These are phyloP conservation scores for Esox niger DNA, from an alignment of 2,113 vertebrate species.

Conservation along the genomic window DNA sequence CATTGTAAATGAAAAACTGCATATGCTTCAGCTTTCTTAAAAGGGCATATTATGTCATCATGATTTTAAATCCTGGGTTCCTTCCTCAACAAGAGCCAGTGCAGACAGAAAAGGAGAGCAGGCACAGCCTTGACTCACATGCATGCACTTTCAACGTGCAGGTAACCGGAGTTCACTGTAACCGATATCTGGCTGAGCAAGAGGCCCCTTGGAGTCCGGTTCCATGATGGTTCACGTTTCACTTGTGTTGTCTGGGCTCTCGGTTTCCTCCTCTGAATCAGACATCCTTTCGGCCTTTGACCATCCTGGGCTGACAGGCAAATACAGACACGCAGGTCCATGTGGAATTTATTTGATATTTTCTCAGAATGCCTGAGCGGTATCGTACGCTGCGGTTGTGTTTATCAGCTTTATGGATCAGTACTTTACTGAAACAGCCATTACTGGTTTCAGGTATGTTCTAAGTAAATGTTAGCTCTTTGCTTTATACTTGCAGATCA, in stretches of 20 bases:
- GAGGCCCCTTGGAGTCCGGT: slow-evolving; percentile 51
- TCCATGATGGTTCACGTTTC: slow-evolving; percentile 61
- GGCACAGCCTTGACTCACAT: background rate
- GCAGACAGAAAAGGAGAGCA: no score
- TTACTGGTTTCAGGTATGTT: slow-evolving; percentile 9
- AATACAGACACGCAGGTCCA: slow-evolving; percentile 6
- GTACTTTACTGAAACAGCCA: slow-evolving; percentile 3
- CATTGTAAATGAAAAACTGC: no score
- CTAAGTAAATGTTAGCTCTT: background rate
- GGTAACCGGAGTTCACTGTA: slow-evolving; percentile 48
- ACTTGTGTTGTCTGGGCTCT: slow-evolving; percentile 63
- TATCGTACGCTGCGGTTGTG: slow-evolving; percentile 34
- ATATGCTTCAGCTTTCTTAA: no score
- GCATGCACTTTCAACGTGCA: slow-evolving; percentile 61
- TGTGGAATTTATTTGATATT: slow-evolving; percentile 13
- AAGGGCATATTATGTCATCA: no score
- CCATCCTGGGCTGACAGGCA: background rate
- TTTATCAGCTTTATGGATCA: slow-evolving; percentile 35
- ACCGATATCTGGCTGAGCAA: slow-evolving; percentile 33
- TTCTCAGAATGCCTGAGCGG: slow-evolving; percentile 34
- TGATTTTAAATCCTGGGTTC: no score
- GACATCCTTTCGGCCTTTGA: slow-evolving; percentile 27
- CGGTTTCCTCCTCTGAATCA: slow-evolving; percentile 52
- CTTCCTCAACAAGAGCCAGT: no score
- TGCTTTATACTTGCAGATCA: background rate